Conservation (phyloP, 1,140 invertebrate species). For the Coelopa frigida region DNA sequence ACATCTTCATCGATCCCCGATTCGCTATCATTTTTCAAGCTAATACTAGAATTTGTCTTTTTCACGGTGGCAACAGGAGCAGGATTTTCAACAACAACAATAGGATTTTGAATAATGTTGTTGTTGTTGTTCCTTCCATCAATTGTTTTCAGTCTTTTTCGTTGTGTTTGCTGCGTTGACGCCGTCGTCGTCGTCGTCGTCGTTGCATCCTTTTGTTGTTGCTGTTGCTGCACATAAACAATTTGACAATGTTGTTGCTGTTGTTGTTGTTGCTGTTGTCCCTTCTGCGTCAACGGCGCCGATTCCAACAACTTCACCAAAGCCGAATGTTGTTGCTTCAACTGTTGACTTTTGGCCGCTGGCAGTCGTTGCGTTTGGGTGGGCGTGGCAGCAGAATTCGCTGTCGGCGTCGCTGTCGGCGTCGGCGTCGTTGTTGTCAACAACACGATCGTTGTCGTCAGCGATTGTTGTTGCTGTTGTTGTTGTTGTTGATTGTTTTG, state of each 20-base stretch:
- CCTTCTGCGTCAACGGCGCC: constrained; percentile 29
- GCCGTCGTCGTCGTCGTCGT: constrained; percentile 4
- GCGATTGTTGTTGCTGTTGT: constrained; percentile 21
- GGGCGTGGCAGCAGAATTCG: constrained; percentile 5
- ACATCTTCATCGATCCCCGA: constrained; percentile 39
- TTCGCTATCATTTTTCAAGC: constrained; percentile 32
- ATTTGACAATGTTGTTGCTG: constrained; percentile 28
- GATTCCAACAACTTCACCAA: constrained; percentile 42
- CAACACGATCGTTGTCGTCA: constrained; percentile 30
- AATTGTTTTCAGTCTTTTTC: constrained; percentile 41
- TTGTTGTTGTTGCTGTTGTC: constrained; percentile 27
- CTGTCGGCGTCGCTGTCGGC: constrained; percentile 10
- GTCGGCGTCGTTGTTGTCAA: constrained; percentile 19
- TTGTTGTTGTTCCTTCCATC: constrained; percentile 6
- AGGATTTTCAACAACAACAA: constrained; percentile 1
- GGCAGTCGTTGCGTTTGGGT: not conserved
- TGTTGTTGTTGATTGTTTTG: constrained; percentile 11
- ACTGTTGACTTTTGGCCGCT: constrained; percentile 33
- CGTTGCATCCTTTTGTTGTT: constrained; percentile 6
- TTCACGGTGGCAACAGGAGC: constrained; percentile 2
- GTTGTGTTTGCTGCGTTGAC: constrained; percentile 28
- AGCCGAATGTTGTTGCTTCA: constrained; percentile 41
- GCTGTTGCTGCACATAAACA: constrained; percentile 29
- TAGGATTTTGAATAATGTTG: not conserved
- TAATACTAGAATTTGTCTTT: constrained; percentile 21